phyloP scores from a whole-genome alignment of 92 coral and sea anemone genomes.

The Siderastrea siderea region DNA sequence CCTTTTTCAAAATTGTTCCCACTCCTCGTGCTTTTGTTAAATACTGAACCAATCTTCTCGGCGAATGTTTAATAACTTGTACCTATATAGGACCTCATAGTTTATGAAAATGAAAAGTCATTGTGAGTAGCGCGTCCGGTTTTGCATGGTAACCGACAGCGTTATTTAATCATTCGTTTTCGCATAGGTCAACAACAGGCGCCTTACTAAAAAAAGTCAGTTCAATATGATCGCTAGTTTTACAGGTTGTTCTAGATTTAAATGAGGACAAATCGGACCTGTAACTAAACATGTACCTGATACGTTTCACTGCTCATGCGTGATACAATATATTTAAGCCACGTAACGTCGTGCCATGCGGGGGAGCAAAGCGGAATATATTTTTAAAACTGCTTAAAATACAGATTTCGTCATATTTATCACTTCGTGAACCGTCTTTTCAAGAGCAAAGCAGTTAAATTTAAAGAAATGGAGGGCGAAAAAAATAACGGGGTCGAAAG shows the following conservation, averaged over 20 bases:
- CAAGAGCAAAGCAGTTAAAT: neutral
- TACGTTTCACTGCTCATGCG: conserved; percentile 22
- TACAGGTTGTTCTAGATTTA: neutral
- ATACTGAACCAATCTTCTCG: too few relatives aligned
- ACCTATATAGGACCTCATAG: too few relatives aligned
- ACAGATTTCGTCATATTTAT: conserved; percentile 16
- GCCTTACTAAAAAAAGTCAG: neutral
- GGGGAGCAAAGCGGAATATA: conserved; percentile 10
- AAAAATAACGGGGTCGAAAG: neutral
- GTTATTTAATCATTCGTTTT: neutral
- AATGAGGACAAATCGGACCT: conserved; percentile 17
- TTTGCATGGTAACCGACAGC: neutral
- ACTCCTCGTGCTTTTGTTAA: too few relatives aligned
- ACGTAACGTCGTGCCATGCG: conserved; percentile 14
- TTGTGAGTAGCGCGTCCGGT: too few relatives aligned
- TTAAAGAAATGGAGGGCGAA: conserved; percentile 3
- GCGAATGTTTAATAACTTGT: too few relatives aligned
- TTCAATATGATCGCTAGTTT: neutral
- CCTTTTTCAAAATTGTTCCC: too few relatives aligned
- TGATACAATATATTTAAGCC: neutral
- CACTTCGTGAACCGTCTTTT: neutral
- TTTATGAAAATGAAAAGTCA: too few relatives aligned
- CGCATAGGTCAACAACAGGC: neutral
- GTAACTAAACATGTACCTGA: neutral
- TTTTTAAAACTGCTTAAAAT: conserved; percentile 10